Percentiles rank a stretch among this genome's conserved stretches.
Conservation (phyloP, 2,888 invertebrate genomes). For the Alloscopus bannaensis region DNA sequence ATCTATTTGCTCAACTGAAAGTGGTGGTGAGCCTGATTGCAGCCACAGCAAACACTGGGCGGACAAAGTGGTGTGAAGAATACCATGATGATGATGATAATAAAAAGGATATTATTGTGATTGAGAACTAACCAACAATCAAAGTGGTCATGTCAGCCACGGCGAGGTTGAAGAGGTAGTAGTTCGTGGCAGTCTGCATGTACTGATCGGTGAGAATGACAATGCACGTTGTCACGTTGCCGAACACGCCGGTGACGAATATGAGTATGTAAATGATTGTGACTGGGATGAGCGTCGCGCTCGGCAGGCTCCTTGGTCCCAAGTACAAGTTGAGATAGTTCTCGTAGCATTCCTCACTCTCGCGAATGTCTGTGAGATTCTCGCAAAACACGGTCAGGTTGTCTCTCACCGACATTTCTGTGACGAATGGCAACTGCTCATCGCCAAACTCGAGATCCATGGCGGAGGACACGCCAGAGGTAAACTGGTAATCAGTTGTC, state of each 20-base stretch:
- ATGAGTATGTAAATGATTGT: conserved; percentile 74
- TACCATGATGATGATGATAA: not conserved
- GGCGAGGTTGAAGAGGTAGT: conserved; percentile 75
- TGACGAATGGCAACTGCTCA: not conserved
- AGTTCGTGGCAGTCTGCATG: conserved; percentile 75
- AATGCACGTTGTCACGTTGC: conserved; percentile 74
- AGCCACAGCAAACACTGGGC: not conserved
- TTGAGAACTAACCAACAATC: conserved; percentile 74
- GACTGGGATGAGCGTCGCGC: conserved; percentile 74
- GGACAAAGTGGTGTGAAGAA: not conserved
- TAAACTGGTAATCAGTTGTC: conserved; percentile 26
- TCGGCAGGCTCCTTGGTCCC: conserved; percentile 74
- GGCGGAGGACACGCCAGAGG: not conserved
- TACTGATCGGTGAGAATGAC: conserved; percentile 74
- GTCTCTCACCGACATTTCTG: conserved; percentile 14
- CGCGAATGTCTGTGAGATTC: conserved; percentile 24
- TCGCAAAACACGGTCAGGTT: conserved; percentile 28
- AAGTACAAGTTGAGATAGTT: conserved; percentile 67
- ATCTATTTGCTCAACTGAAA: not conserved
- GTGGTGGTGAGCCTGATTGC: not conserved
- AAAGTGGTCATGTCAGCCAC: conserved; percentile 75
- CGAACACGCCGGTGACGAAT: conserved; percentile 74
- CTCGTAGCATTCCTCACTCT: conserved; percentile 33
- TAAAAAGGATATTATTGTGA: too few species aligned
- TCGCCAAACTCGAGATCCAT: conserved; percentile 13